phyloP scores from a whole-genome alignment of 2,113 vertebrate genomes.

The Datnioides undecimradiatus region DNA sequence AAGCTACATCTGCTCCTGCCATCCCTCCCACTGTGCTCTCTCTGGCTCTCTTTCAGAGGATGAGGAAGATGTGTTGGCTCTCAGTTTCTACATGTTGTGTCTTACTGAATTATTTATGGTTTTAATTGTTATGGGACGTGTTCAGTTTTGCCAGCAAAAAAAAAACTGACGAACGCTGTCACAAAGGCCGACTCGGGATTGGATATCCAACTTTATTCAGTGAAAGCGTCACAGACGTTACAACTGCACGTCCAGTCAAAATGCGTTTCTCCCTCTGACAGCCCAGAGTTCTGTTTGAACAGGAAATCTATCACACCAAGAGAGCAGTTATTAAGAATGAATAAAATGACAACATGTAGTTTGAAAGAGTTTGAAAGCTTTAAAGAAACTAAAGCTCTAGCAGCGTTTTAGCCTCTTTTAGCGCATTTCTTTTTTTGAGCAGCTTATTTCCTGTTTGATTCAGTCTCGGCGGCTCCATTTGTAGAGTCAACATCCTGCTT shows the following conservation, averaged over 20 bases:
- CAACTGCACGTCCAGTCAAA: not conserved
- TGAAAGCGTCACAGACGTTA: not conserved
- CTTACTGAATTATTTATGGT: not conserved
- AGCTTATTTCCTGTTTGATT: too few relatives aligned
- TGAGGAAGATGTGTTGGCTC: slow-evolving; percentile 19
- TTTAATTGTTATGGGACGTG: slow-evolving; percentile 24
- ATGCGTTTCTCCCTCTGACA: not conserved
- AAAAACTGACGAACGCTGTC: not conserved
- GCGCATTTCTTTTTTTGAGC: too few relatives aligned
- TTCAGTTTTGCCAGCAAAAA: too few relatives aligned
- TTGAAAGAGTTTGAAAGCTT: too few relatives aligned
- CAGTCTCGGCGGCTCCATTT: too few relatives aligned
- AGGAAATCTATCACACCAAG: not conserved
- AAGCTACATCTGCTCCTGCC: slow-evolving; percentile 58
- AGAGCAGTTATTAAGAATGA: not conserved
- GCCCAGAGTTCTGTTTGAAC: not conserved
- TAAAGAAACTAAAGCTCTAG: too few relatives aligned
- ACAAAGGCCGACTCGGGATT: not conserved
- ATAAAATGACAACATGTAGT: too few relatives aligned
- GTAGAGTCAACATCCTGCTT: too few relatives aligned
- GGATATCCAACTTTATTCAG: not conserved
- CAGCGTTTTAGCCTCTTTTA: too few relatives aligned
- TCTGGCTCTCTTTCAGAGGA: slow-evolving; percentile 17
- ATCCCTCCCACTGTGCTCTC: slow-evolving; percentile 38
- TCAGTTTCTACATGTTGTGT: not conserved